phyloP scores from a whole-genome alignment of 2,888 invertebrate species.

The Leucoptera coffeella region DNA sequence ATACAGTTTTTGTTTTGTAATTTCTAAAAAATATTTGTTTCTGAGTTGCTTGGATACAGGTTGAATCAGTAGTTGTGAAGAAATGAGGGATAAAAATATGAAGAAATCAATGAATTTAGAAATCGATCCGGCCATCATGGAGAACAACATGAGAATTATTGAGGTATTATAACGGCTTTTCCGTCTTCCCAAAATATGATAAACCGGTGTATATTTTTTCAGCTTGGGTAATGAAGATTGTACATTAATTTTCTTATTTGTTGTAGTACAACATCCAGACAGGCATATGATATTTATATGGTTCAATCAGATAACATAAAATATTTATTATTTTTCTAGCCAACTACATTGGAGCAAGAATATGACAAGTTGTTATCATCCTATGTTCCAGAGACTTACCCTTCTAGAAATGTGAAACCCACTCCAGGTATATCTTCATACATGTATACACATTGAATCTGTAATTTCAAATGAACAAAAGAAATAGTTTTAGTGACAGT shows the following conservation, averaged over 20 bases:
- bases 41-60: too few relatives aligned
- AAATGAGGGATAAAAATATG: too few relatives aligned
- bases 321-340: constrained; percentile 21
- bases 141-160: constrained; percentile 47
- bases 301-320: too few relatives aligned
- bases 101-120: constrained; percentile 52
- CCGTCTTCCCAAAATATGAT: background rate
- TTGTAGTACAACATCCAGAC: background rate
- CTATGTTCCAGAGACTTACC: constrained; percentile 35
- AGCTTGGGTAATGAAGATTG: too few relatives aligned
- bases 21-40: too few relatives aligned
- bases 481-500: too few relatives aligned
- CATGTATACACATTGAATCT: too few relatives aligned
- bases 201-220: background rate
- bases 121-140: constrained; percentile 54
- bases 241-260: background rate
- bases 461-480: too few relatives aligned
- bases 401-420: constrained; percentile 61
- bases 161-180: constrained; percentile 14
- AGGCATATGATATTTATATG: too few relatives aligned
- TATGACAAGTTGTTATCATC: constrained; percentile 50
- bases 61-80: too few relatives aligned
- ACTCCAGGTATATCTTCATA: constrained; percentile 66
- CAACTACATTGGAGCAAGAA: constrained; percentile 53
- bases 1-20: too few relatives aligned